phyloP scores from a whole-genome alignment of 2,888 invertebrate species.

The Tryphoninae sp. region DNA sequence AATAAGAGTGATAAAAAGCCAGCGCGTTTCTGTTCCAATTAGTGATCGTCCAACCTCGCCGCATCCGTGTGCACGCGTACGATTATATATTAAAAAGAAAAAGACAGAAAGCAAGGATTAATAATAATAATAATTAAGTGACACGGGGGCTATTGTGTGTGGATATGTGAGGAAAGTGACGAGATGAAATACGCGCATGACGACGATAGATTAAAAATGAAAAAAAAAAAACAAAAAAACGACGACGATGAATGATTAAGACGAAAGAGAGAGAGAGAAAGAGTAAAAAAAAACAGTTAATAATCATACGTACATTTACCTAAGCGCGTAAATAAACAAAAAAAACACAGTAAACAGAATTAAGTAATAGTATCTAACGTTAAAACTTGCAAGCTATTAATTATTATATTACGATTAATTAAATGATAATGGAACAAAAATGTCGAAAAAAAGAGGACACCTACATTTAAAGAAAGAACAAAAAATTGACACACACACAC shows the following conservation, averaged over 20 bases:
- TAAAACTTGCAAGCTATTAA: conserved; percentile 80
- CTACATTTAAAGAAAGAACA: conserved; percentile 71
- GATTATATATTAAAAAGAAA: conserved; percentile 51
- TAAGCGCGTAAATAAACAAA: conserved; percentile 78
- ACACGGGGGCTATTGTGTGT: conserved; percentile 55
- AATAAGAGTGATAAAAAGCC: conserved; percentile 49
- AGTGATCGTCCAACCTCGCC: conserved; percentile 62
- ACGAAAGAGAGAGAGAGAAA: conserved; percentile 48
- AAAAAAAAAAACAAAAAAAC: conserved; percentile 26
- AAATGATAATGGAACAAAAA: conserved; percentile 70
- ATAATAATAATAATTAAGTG: conserved; percentile 57
- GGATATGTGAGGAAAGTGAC: conserved; percentile 52
- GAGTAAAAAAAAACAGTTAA: conserved; percentile 66
- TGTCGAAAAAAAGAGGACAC: conserved; percentile 69
- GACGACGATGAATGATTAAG: conserved; percentile 45
- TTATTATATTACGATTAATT: conserved; percentile 80
- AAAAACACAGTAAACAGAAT: conserved; percentile 75
- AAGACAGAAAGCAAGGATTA: conserved; percentile 59
- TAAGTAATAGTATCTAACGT: conserved; percentile 81
- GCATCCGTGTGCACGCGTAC: conserved; percentile 62
- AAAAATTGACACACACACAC: conserved; percentile 63
- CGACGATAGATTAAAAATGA: conserved; percentile 39
- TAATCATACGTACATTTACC: conserved; percentile 78
- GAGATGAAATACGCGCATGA: conserved; percentile 50
- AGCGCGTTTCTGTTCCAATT: conserved; percentile 63